Percentiles rank a stretch among this genome's conserved stretches.
Conservation (phyloP, 2,113 vertebrate genomes). For the Oryzias woworae region DNA sequence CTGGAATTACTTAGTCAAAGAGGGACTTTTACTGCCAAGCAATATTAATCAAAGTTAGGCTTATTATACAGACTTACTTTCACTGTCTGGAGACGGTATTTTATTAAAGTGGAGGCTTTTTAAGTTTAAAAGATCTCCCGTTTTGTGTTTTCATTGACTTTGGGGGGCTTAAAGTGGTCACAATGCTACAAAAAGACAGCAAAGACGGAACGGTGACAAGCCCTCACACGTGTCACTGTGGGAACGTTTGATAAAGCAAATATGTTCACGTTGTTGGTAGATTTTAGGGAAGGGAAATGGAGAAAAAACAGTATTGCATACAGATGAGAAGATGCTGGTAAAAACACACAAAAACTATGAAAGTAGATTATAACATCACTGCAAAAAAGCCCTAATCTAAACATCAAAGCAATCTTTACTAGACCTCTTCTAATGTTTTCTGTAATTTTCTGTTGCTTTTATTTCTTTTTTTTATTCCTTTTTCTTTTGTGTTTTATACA, state of each 20-base stretch:
- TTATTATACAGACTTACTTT: conserved; percentile 33
- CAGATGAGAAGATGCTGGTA: too few species aligned
- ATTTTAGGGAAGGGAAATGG: too few species aligned
- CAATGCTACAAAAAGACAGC: background rate
- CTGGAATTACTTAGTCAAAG: conserved; percentile 57
- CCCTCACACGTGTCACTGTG: background rate
- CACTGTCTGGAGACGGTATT: conserved; percentile 43
- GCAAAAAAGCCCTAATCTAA: too few species aligned
- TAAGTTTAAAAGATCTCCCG: conserved; percentile 14
- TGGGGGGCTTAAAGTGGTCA: conserved; percentile 19
- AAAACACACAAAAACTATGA: too few species aligned
- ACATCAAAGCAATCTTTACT: too few species aligned
- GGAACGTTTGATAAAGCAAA: background rate
- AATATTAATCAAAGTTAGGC: conserved; percentile 43
- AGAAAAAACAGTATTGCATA: too few species aligned
- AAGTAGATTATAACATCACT: too few species aligned
- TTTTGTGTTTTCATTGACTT: conserved; percentile 21
- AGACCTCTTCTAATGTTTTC: too few species aligned
- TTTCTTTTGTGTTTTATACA: too few species aligned
- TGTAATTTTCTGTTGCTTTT: too few species aligned
- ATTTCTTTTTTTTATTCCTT: too few species aligned
- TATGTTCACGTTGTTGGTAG: too few species aligned
- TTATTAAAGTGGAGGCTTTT: conserved; percentile 48
- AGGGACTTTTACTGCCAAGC: conserved; percentile 49
- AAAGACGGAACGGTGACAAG: background rate